phyloP scores from a whole-genome alignment of 2,888 invertebrate genomes.

The Pseudanteris insignis region DNA sequence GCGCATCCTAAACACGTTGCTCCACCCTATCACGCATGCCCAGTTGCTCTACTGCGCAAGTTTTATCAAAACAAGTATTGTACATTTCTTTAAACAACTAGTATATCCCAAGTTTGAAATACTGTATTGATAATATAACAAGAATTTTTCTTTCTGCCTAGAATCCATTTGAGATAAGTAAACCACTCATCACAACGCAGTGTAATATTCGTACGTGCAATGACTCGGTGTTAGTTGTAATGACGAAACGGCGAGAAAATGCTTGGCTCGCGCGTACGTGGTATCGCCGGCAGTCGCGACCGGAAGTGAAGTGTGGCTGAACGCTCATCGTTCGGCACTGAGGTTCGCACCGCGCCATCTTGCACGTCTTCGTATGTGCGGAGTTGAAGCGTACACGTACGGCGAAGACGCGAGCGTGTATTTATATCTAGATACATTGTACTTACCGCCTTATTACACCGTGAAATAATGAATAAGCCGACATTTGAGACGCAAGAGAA shows the following conservation, averaged over 20 bases:
- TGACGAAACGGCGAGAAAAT: constrained; percentile 29
- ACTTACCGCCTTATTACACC: constrained; percentile 48
- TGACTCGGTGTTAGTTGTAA: too few species aligned
- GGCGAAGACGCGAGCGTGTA: constrained; percentile 21
- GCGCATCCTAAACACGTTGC: too few species aligned
- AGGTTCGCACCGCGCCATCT: constrained; percentile 44
- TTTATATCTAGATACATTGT: constrained; percentile 45
- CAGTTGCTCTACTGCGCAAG: too few species aligned
- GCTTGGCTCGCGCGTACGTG: constrained; percentile 9
- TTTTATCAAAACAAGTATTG: too few species aligned
- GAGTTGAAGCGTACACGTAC: constrained; percentile 11
- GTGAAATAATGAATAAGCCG: constrained; percentile 50
- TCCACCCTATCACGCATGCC: too few species aligned
- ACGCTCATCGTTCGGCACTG: constrained; percentile 39
- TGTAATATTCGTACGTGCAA: too few species aligned
- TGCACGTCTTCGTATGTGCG: constrained; percentile 14
- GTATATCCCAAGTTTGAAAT: too few species aligned
- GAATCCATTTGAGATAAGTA: too few species aligned
- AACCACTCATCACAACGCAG: too few species aligned
- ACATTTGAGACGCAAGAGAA: constrained; percentile 42
- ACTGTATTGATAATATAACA: too few species aligned
- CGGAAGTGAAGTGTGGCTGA: constrained; percentile 44
- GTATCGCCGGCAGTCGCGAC: constrained; percentile 24
- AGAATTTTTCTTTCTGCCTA: too few species aligned
- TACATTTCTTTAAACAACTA: too few species aligned